These are phyloP conservation scores for Heliothis subflexa DNA, from an alignment of 1,140 invertebrate species.

Conservation along the genomic window DNA sequence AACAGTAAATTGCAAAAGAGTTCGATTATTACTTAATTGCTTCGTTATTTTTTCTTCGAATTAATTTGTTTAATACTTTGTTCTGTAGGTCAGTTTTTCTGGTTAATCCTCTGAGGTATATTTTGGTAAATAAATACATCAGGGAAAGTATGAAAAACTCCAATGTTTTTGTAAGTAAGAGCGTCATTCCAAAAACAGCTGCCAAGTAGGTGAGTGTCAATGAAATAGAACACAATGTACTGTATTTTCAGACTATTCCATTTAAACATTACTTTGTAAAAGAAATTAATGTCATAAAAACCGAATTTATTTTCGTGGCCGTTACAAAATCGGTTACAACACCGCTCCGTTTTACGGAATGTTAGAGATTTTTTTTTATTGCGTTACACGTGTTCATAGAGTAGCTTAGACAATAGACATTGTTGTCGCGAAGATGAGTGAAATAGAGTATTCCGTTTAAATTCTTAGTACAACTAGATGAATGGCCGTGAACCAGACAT, in stretches of 20 bases:
- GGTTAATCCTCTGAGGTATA: not conserved
- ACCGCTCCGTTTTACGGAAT: constrained; percentile 49
- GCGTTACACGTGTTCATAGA: constrained; percentile 47
- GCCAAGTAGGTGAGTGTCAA: constrained; percentile 83
- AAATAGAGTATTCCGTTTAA: constrained; percentile 35
- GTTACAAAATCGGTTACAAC: constrained; percentile 51
- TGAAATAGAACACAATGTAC: constrained; percentile 62
- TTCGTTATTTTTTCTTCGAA: not conserved
- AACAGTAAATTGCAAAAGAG: not conserved
- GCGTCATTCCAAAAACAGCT: constrained; percentile 57
- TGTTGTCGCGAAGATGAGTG: constrained; percentile 47
- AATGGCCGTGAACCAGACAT: constrained; percentile 30
- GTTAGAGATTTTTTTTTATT: constrained; percentile 50
- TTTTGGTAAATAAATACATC: constrained; percentile 41
- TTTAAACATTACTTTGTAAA: constrained; percentile 41
- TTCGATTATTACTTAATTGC: not conserved
- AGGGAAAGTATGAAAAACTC: constrained; percentile 44
- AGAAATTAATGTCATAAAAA: constrained; percentile 51
- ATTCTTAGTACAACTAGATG: constrained; percentile 23
- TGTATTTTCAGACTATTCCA: constrained; percentile 53
- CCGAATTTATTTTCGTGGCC: constrained; percentile 41
- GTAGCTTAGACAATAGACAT: constrained; percentile 44
- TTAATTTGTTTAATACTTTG: not conserved
- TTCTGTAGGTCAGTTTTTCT: not conserved
- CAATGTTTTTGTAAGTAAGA: constrained; percentile 51